A percentile compares a stretch with the other conserved stretches of the same genome.
Conservation (phyloP, 2,113 vertebrate species). For the Gambusia holbrooki region DNA sequence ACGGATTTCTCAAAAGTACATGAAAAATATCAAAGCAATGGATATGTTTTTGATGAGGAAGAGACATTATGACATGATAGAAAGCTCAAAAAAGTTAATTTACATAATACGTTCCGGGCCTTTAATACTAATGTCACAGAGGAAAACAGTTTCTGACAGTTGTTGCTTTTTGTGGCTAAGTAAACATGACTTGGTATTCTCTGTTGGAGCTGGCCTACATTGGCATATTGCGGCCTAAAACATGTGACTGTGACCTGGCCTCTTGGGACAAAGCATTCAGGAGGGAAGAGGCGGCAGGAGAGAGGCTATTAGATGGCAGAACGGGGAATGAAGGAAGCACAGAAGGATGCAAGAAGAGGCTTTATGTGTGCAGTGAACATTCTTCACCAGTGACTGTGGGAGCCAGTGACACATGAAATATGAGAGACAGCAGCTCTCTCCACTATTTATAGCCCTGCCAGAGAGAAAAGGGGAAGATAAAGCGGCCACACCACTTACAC, state of each 20-base stretch:
- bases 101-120: too few species aligned
- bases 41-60: too few species aligned
- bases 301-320: slow-evolving; percentile 15
- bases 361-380: slow-evolving; percentile 55
- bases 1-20: too few species aligned
- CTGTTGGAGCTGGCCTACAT: neutral
- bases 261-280: neutral
- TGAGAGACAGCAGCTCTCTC: slow-evolving; percentile 77
- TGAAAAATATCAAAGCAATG: too few species aligned
- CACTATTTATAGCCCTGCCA: slow-evolving; percentile 76
- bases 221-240: slow-evolving; percentile 7
- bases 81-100: too few species aligned
- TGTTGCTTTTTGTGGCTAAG: neutral
- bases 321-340: slow-evolving; percentile 31
- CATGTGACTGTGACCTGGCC: slow-evolving; percentile 2
- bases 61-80: too few species aligned
- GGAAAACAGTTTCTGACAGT: neutral
- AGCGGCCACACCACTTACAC: slow-evolving; percentile 52
- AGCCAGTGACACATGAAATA: slow-evolving; percentile 82
- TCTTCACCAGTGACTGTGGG: slow-evolving; percentile 65
- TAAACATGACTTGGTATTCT: neutral
- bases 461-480: slow-evolving; percentile 53
- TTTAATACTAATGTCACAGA: neutral
- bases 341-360: slow-evolving; percentile 51
- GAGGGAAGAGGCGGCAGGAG: slow-evolving; percentile 1